Evolutionary conservation across 2,888 invertebrate species (phyloP).

Genomic region (Nezara viridula): DNA sequence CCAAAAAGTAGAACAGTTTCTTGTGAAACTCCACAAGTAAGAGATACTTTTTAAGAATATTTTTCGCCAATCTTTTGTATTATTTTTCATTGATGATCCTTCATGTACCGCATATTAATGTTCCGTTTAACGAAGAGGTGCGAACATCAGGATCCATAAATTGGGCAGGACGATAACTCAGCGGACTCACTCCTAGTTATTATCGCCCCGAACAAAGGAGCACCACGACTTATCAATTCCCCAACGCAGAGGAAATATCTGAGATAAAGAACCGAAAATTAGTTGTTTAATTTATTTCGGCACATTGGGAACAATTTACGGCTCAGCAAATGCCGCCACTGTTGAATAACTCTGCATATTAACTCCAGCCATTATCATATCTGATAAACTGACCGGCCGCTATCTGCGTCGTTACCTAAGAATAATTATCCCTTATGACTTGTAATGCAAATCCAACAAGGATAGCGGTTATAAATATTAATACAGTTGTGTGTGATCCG

Average conservation of each 20-base stretch:
- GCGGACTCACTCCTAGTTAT: not conserved
- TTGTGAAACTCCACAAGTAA: too few relatives aligned
- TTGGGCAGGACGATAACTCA: not conserved
- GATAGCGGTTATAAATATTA: constrained; percentile 51
- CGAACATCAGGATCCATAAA: not conserved
- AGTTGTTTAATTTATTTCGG: constrained; percentile 51
- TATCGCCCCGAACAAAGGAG: not conserved
- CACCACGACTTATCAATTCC: constrained; percentile 15
- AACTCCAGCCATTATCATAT: constrained; percentile 51
- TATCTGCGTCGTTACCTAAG: constrained; percentile 57
- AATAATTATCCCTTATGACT: constrained; percentile 59
- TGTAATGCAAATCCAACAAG: constrained; percentile 52
- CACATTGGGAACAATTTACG: constrained; percentile 33
- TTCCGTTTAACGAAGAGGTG: not conserved
- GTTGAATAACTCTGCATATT: constrained; percentile 55
- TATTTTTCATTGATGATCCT: not conserved
- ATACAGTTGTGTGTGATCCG: constrained; percentile 56
- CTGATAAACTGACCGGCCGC: constrained; percentile 56
- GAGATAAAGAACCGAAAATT: constrained; percentile 48
- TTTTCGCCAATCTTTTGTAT: too few relatives aligned
- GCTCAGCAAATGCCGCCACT: not conserved
- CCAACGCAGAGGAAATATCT: not conserved
- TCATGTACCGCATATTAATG: not conserved
- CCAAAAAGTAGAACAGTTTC: too few relatives aligned
- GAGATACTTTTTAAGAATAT: too few relatives aligned